Percentiles rank a stretch among this genome's conserved stretches.
Evolutionary conservation across 2,113 vertebrate species (phyloP).

Genomic region (Agapornis roseicollis): DNA sequence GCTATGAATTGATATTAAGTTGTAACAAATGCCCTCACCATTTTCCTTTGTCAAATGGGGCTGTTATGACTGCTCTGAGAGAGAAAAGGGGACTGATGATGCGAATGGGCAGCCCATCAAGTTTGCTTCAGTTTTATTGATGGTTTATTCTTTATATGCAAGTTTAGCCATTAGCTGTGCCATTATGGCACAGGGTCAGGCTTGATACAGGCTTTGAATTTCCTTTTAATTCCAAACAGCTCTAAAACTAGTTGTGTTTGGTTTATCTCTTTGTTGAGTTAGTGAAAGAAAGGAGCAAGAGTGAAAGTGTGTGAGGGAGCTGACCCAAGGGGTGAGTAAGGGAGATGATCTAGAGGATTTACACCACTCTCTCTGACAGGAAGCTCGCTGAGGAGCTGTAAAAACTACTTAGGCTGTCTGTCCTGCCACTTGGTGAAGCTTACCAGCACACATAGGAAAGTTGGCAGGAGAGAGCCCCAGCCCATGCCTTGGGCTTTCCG

Average conservation of each 20-base stretch:
- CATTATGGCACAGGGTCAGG: neutral
- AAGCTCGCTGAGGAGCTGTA: neutral
- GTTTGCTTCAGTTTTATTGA: neutral
- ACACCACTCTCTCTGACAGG: neutral
- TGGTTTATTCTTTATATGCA: accelerated
- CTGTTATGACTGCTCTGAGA: neutral
- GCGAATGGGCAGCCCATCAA: accelerated
- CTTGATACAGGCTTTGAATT: neutral
- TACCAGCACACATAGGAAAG: accelerated
- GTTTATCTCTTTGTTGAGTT: neutral
- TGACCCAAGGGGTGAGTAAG: neutral
- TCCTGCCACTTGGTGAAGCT: neutral
- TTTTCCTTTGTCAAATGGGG: neutral
- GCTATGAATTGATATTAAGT: accelerated
- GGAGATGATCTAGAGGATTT: neutral
- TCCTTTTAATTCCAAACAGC: neutral
- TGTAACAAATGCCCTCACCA: neutral
- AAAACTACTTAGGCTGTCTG: neutral
- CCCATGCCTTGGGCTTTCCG: neutral
- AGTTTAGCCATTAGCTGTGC: neutral
- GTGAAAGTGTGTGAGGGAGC: neutral
- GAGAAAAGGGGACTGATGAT: neutral
- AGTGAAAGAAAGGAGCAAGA: neutral
- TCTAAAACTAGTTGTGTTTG: neutral
- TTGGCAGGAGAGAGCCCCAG: neutral